Conservation (phyloP, 2,888 invertebrate genomes). For the Dynastes hyllus region DNA sequence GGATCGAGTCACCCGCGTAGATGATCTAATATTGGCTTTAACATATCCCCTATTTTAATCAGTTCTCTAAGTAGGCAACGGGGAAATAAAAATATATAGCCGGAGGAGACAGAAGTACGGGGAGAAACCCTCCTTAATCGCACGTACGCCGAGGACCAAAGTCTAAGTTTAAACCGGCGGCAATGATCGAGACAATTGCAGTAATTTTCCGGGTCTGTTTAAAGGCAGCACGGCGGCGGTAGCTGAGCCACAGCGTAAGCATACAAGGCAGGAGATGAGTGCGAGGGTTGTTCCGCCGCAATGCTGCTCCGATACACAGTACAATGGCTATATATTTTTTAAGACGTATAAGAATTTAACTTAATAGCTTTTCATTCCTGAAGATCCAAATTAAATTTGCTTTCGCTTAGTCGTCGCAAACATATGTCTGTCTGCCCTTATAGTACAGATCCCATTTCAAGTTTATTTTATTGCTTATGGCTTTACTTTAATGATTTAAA, state of each 20-base stretch:
- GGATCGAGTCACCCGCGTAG: conserved; percentile 56
- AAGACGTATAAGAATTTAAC: conserved; percentile 67
- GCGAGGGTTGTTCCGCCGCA: conserved; percentile 39
- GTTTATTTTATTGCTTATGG: conserved; percentile 11
- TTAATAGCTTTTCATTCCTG: conserved; percentile 68
- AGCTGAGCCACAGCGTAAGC: conserved; percentile 55
- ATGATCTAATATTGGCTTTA: conserved; percentile 68
- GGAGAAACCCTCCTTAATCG: conserved; percentile 55
- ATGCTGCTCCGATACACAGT: conserved; percentile 52
- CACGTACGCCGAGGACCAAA: conserved; percentile 57
- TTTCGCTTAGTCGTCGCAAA: conserved; percentile 54
- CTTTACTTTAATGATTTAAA: not conserved
- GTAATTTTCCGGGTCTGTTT: conserved; percentile 68
- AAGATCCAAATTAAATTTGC: conserved; percentile 67
- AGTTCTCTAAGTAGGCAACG: conserved; percentile 71
- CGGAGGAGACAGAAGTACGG: conserved; percentile 58
- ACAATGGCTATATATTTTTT: conserved; percentile 67
- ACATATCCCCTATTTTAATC: conserved; percentile 71
- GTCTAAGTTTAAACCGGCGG: conserved; percentile 63
- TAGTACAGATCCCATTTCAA: conserved; percentile 11
- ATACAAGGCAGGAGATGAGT: conserved; percentile 56
- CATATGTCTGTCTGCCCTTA: conserved; percentile 27
- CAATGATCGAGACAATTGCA: conserved; percentile 71
- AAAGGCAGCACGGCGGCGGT: conserved; percentile 54
- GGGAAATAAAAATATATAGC: conserved; percentile 72